These are phyloP conservation scores for Sclerodermus sp. DNA, from an alignment of 2,888 invertebrate genomes.

Conservation along the genomic window DNA sequence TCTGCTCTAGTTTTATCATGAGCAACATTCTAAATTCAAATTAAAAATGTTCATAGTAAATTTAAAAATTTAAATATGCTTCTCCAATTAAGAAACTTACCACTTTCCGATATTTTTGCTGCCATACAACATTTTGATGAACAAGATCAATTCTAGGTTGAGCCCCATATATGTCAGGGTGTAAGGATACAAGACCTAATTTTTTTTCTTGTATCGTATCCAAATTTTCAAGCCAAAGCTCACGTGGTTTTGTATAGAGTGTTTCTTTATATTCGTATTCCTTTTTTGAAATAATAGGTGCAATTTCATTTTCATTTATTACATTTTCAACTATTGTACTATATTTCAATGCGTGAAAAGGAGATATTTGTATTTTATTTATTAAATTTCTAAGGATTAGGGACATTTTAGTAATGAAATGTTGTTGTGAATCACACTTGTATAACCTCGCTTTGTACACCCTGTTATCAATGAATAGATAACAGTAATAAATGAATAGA, in stretches of 20 bases:
- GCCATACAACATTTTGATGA: constrained; percentile 86
- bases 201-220: constrained; percentile 76
- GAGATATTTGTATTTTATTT: constrained; percentile 23
- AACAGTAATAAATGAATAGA: too few species aligned
- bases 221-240: constrained; percentile 86
- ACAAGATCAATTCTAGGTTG: constrained; percentile 86
- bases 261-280: constrained; percentile 27
- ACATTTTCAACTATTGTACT: constrained; percentile 23
- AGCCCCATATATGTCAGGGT: constrained; percentile 84
- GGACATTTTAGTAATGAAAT: constrained; percentile 42
- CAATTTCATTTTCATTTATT: not conserved
- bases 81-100: constrained; percentile 55
- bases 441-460: too few species aligned
- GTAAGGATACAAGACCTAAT: constrained; percentile 83
- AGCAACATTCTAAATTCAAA: constrained; percentile 65
- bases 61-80: not conserved
- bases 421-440: too few species aligned
- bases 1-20: constrained; percentile 81
- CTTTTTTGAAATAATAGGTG: constrained; percentile 54
- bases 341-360: constrained; percentile 27
- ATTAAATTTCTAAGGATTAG: constrained; percentile 35
- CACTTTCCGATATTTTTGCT: constrained; percentile 77
- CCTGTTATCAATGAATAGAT: too few species aligned
- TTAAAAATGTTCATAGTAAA: constrained; percentile 3
- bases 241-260: constrained; percentile 65